Evolutionary conservation across 1,140 invertebrate species (phyloP), one percentile per base, ranked within the genome.

Genomic region (Andricus grossulariae): DNA sequence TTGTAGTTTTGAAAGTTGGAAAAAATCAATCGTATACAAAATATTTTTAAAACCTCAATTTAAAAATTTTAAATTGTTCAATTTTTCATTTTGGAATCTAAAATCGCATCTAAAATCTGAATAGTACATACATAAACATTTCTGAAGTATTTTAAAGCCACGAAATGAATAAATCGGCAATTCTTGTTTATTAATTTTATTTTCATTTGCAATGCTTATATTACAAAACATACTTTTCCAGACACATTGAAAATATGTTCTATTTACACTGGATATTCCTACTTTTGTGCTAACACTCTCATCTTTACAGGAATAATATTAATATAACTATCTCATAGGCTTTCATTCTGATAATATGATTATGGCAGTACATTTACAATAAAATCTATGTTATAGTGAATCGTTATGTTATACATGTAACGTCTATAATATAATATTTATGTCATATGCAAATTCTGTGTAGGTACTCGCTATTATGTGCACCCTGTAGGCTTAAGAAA

Each of bases 341-440:
- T 90, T 86, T 88, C 83, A 79, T 88, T 80, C 89, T 82, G 83
- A 86, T 88, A 89, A 87, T 90, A 85, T 87, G 88, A 88, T 90
- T 91, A 91, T 91, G 90, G 90, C 90, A 91, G 90, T 91, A 91
- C 87, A 90, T 90, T 89, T 91, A 91, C 88, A 91, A 88, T 91
- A 88, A 83, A 90, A 80, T 91, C 84, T 90, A 90, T 89, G 25
- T 66, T 73, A 86, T 86, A 81, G 72, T 89, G 82, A 76, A 83
- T 86, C 85, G 79, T 75, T 77, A 83, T 80, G 82, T 89, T 84
- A 84, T 87, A 88, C 87, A 87, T 82, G 75, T 83, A 82, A 84
- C 78, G 75, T 76, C 49, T 54, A 45, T 76, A 76, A 83, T 82
- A 80, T 80, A 81, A 76, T 79, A 45, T 79, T 75, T 72, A 74